Percentiles rank a stretch among this genome's conserved stretches.
Evolutionary conservation across 2,888 invertebrate genomes (phyloP).

Genomic region (Himalopsyche anomala): DNA sequence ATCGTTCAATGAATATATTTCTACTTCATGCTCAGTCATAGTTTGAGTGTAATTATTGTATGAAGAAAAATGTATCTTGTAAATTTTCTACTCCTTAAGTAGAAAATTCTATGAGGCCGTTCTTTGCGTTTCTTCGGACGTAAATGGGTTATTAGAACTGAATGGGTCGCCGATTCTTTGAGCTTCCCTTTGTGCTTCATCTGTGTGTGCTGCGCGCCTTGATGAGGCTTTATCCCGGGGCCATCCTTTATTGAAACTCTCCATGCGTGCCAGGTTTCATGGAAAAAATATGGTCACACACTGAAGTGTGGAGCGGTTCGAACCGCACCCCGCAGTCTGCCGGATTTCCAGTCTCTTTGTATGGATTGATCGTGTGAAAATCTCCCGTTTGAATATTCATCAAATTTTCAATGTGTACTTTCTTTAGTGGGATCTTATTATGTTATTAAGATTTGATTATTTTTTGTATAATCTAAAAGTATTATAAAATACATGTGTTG

Average conservation of each 20-base stretch:
- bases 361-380: background rate
- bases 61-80: conserved; percentile 10
- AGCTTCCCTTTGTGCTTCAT: conserved; percentile 12
- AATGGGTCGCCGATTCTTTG: conserved; percentile 37
- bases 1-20: background rate
- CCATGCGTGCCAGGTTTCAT: background rate
- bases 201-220: conserved; percentile 6
- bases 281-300: conserved; percentile 22
- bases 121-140: conserved; percentile 12
- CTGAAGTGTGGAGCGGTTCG: background rate
- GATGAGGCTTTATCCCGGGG: conserved; percentile 28
- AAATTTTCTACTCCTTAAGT: background rate
- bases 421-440: background rate
- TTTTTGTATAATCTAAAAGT: background rate
- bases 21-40: background rate
- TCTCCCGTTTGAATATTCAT: background rate
- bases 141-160: conserved; percentile 37
- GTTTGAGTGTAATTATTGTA: conserved; percentile 1
- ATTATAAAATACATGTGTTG: too few species aligned
- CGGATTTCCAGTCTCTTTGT: background rate
- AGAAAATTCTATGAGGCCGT: conserved; percentile 1
- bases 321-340: background rate
- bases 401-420: background rate
- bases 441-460: background rate
- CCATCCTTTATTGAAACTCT: conserved; percentile 14